These are phyloP conservation scores for Apodemus agrarius DNA, from an alignment of 2,797 vertebrate genomes.

Conservation along the genomic window DNA sequence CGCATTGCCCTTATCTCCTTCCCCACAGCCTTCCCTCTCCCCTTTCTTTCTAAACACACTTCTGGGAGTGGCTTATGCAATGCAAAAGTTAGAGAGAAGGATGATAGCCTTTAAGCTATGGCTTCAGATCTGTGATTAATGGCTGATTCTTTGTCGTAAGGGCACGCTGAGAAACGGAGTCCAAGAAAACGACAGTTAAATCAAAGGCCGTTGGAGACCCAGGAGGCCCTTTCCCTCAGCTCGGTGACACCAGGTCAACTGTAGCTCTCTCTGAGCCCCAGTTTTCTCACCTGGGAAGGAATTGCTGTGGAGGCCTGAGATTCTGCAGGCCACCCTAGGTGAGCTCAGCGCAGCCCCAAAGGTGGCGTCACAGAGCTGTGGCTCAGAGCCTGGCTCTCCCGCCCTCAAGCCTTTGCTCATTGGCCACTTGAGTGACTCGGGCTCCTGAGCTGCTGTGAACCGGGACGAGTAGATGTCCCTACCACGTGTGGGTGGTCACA, in stretches of 20 bases:
- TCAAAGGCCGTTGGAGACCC: background rate
- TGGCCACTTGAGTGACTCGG: background rate
- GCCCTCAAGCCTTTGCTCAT: background rate
- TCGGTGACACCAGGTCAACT: background rate
- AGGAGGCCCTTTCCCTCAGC: background rate
- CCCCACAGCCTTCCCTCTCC: background rate
- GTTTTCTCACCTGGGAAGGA: background rate
- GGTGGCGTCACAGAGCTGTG: fast-evolving
- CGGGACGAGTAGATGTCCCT: background rate
- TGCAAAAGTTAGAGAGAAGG: background rate
- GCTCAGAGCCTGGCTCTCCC: background rate
- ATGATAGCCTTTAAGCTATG: background rate
- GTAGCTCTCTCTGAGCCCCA: background rate
- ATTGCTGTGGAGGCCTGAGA: background rate
- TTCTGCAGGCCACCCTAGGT: background rate
- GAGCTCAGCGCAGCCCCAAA: background rate
- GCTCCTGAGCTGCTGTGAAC: background rate
- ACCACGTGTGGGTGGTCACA: background rate
- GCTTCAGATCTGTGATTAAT: background rate
- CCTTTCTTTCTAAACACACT: background rate
- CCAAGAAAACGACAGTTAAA: background rate
- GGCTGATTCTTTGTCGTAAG: fast-evolving
- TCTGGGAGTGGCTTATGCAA: background rate
- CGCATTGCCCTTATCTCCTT: background rate
- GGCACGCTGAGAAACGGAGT: background rate